phyloP scores from a whole-genome alignment of 2,888 invertebrate genomes.

The Zele albiditarsus region DNA sequence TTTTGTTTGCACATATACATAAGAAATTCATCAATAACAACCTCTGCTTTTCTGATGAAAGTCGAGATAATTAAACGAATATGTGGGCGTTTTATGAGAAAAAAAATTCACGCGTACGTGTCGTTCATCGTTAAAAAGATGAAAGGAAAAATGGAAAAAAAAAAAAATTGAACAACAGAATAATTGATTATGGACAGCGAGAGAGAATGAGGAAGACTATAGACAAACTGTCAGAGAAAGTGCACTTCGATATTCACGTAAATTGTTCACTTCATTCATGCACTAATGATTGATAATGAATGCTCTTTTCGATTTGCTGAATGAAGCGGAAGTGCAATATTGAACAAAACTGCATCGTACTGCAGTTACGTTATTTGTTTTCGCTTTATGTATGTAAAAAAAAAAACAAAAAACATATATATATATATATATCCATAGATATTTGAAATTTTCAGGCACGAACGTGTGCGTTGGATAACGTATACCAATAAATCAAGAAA shows the following conservation, averaged over 20 bases:
- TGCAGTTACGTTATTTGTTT: not conserved
- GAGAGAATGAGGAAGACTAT: not conserved
- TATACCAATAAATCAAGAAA: not conserved
- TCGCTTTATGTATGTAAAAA: too few relatives aligned
- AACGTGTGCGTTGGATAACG: not conserved
- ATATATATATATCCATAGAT: not conserved
- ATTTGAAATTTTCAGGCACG: too few relatives aligned
- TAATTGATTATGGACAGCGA: not conserved
- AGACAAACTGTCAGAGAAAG: not conserved
- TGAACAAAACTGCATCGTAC: not conserved
- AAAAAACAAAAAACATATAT: too few relatives aligned
- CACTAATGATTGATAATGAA: conserved; percentile 3
- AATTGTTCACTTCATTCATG: conserved; percentile 13
- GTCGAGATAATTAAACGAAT: not conserved
- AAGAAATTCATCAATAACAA: not conserved
- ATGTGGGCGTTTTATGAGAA: not conserved
- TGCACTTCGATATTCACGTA: not conserved
- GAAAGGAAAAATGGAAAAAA: not conserved
- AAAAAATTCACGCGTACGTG: too few relatives aligned
- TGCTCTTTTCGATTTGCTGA: conserved; percentile 1
- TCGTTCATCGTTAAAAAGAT: too few relatives aligned
- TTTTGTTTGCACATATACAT: not conserved
- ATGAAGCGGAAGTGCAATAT: not conserved
- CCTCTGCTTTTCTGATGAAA: not conserved
- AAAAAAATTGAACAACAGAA: not conserved